A percentile compares a stretch with the other conserved stretches of the same genome.
These are phyloP conservation scores for Stomatorhinus walkeri DNA, from an alignment of 2,797 vertebrate species.

Conservation along the genomic window DNA sequence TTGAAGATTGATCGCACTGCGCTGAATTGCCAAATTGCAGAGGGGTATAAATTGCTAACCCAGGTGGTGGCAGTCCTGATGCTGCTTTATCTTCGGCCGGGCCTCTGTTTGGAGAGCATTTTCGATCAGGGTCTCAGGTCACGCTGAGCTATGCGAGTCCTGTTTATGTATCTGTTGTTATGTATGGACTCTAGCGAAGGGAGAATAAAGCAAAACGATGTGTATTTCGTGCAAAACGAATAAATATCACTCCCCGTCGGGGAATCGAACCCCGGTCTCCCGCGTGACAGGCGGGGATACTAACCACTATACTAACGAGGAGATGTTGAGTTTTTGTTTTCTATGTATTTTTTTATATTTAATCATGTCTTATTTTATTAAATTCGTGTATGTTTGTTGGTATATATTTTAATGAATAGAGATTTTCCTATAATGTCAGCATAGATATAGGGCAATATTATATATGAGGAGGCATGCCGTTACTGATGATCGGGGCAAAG, in stretches of 20 bases:
- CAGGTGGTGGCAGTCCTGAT: neutral
- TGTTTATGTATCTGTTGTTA: neutral
- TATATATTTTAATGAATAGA: neutral
- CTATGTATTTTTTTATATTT: neutral
- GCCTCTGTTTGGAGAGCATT: neutral
- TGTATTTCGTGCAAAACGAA: neutral
- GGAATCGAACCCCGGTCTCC: neutral
- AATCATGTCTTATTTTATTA: neutral
- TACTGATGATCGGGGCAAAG: neutral
- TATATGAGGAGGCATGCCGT: neutral
- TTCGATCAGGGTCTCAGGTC: neutral
- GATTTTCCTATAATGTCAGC: neutral
- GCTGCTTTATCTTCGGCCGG: neutral
- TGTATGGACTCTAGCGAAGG: neutral
- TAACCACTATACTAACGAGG: constrained; percentile 1
- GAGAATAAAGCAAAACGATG: neutral
- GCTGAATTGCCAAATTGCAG: neutral
- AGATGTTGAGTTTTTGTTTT: neutral
- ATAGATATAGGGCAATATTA: neutral
- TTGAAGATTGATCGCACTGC: neutral
- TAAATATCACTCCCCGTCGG: neutral
- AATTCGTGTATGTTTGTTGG: neutral
- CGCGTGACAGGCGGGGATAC: neutral
- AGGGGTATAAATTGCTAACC: neutral
- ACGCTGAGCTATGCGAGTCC: neutral